phyloP scores from a whole-genome alignment of 2,797 vertebrate genomes.

The Tauraco hartlaubi region DNA sequence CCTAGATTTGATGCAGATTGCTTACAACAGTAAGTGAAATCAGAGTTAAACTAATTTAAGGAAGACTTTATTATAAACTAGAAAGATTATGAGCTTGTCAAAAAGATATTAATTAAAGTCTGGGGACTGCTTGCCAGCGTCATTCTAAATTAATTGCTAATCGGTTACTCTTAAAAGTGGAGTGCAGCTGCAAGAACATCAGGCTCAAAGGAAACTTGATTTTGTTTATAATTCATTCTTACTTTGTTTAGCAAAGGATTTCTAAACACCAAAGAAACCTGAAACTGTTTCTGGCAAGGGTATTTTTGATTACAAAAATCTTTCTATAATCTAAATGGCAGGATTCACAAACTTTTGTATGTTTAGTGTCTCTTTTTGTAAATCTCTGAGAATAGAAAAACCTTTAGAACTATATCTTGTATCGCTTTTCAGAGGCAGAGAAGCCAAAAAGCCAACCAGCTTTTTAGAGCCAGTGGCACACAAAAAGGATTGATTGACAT shows the following conservation, averaged over 20 bases:
- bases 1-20: neutral
- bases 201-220: slow-evolving; percentile 49
- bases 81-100: slow-evolving; percentile 58
- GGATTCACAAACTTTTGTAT: neutral
- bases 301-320: slow-evolving; percentile 47
- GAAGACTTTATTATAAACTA: slow-evolving; percentile 39
- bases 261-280: slow-evolving; percentile 50
- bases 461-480: neutral
- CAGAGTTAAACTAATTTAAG: slow-evolving; percentile 61
- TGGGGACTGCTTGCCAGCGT: slow-evolving; percentile 61
- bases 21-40: slow-evolving; percentile 14
- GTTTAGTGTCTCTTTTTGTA: neutral
- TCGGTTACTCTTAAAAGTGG: slow-evolving; percentile 56
- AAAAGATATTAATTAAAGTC: slow-evolving; percentile 65
- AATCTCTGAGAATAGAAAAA: neutral
- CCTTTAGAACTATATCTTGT: neutral
- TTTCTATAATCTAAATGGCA: slow-evolving; percentile 23
- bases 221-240: slow-evolving; percentile 69
- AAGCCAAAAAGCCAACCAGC: neutral
- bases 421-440: neutral
- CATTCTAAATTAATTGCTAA: slow-evolving; percentile 67
- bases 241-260: slow-evolving; percentile 66
- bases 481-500: neutral
- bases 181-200: slow-evolving; percentile 66
- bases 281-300: slow-evolving; percentile 35